Percentiles rank a stretch among this genome's conserved stretches.
These are phyloP conservation scores for Trachythela sp. DNA, from an alignment of 64 coral and sea anemone genomes.

Conservation along the genomic window DNA sequence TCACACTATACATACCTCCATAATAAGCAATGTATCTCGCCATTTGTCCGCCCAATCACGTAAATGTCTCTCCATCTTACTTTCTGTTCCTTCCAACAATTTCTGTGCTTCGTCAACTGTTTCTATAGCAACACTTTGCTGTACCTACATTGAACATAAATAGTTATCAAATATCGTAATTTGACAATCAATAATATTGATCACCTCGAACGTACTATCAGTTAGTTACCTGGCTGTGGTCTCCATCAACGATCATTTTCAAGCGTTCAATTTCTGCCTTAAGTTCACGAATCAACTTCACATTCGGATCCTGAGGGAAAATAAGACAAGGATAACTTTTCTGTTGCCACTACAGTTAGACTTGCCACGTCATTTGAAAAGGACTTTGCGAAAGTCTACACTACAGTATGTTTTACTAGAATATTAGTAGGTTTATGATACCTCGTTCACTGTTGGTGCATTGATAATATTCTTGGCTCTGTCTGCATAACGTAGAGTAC, in stretches of 20 bases:
- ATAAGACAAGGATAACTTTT: background rate
- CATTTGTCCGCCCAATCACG: conserved; percentile 95
- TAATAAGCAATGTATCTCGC: conserved; percentile 77
- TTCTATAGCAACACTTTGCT: background rate
- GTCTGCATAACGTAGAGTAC: conserved; percentile 81
- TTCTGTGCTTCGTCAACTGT: conserved; percentile 35
- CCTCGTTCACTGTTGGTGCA: conserved; percentile 89
- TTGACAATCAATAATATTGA: background rate
- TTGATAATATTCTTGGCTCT: conserved; percentile 97
- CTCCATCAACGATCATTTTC: conserved; percentile 47
- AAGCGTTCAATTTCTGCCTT: conserved; percentile 83
- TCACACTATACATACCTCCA: conserved; percentile 54
- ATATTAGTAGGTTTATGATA: background rate
- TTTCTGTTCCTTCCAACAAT: conserved; percentile 75
- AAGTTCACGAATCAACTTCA: conserved; percentile 88
- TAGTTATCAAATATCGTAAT: background rate
- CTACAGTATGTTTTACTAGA: background rate
- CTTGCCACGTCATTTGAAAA: too few relatives aligned
- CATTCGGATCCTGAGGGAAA: conserved; percentile 79
- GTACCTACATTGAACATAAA: conserved; percentile 29
- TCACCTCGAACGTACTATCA: background rate
- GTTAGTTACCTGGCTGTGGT: conserved; percentile 28
- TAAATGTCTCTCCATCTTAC: conserved; percentile 69
- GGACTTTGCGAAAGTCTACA: too few relatives aligned
- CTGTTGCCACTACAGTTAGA: background rate